These are phyloP conservation scores for Ostrea edulis DNA, from an alignment of 1,140 invertebrate species.

Conservation along the genomic window DNA sequence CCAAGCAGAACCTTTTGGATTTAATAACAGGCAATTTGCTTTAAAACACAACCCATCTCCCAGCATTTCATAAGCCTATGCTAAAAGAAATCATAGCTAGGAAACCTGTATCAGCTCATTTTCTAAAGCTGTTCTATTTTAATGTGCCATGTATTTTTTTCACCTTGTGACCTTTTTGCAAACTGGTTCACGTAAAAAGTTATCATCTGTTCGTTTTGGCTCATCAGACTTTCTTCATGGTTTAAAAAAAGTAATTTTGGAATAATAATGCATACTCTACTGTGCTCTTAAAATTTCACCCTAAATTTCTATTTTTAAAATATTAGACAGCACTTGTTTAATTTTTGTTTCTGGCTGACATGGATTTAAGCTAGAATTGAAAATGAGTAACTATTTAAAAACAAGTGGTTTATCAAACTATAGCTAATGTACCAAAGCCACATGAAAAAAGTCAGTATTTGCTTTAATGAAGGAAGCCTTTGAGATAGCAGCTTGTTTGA, in stretches of 20 bases:
- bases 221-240: background rate
- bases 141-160: conserved; percentile 37
- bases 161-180: conserved; percentile 27
- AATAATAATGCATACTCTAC: background rate
- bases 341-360: background rate
- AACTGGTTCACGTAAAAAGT: conserved; percentile 32
- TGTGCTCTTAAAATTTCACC: background rate
- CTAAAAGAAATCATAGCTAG: conserved; percentile 24
- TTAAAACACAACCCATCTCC: conserved; percentile 35
- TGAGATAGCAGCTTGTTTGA: conserved; percentile 27
- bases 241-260: background rate
- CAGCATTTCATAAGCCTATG: conserved; percentile 28
- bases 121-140: conserved; percentile 35
- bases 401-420: conserved; percentile 31
- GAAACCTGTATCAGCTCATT: conserved; percentile 18
- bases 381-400: conserved; percentile 27
- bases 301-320: background rate
- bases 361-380: background rate
- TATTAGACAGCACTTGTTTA: background rate
- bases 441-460: conserved; percentile 39
- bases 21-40: conserved; percentile 40
- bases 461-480: conserved; percentile 29
- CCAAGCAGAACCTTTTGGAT: conserved; percentile 38
- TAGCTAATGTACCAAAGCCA: conserved; percentile 24
- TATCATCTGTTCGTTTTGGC: conserved; percentile 19